Conservation (phyloP, 2,113 vertebrate species). For the Leptocoma aspasia region DNA sequence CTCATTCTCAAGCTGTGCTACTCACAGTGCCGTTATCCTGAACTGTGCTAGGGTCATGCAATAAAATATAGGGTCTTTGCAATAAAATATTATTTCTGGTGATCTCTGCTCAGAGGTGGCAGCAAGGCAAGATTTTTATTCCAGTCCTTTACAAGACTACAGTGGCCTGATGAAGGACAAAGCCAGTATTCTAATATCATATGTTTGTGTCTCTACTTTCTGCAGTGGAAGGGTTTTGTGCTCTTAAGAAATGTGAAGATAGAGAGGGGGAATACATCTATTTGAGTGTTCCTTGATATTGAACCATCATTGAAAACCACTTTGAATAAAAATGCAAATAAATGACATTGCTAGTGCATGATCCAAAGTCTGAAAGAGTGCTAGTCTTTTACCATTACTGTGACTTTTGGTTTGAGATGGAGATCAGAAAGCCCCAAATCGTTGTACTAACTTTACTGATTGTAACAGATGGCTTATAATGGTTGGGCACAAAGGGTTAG, state of each 20-base stretch:
- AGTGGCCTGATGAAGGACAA: background rate
- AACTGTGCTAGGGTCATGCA: background rate
- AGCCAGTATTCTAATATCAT: background rate
- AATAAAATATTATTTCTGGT: background rate
- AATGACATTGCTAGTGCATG: background rate
- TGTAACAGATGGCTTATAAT: background rate
- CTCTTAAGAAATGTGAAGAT: background rate
- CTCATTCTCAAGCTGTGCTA: background rate
- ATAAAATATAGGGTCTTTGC: no score
- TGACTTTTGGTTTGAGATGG: background rate
- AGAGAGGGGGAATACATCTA: background rate
- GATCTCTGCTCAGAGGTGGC: background rate
- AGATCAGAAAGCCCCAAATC: background rate
- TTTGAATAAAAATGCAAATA: background rate
- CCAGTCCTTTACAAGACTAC: background rate
- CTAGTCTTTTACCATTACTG: background rate
- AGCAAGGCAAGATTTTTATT: background rate
- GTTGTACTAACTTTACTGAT: background rate
- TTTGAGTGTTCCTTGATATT: background rate
- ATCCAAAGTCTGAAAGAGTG: background rate
- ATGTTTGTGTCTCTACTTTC: background rate
- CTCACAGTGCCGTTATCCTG: background rate
- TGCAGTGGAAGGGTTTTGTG: background rate
- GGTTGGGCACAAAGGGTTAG: background rate
- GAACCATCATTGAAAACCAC: background rate